Conservation (phyloP, 37 sponge, comb jelly and placozoan species). For the Mnemiopsis leidyi region DNA sequence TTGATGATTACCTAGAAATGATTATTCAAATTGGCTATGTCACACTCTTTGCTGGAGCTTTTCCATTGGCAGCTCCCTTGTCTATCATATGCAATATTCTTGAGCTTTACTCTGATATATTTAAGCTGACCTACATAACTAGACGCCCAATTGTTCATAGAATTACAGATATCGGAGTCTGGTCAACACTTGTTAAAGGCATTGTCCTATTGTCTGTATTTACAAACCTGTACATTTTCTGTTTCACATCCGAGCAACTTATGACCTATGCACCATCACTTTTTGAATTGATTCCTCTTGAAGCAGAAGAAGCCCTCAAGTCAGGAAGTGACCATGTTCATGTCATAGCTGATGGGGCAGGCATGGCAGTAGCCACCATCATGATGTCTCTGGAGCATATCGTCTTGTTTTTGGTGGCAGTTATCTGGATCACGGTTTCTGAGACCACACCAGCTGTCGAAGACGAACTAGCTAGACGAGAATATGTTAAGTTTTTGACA, state of each 20-base stretch:
- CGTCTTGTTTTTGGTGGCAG: not conserved
- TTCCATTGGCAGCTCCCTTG: conserved; percentile 76
- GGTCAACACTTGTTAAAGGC: conserved; percentile 75
- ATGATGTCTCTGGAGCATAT: conserved; percentile 17
- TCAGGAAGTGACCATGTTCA: conserved; percentile 36
- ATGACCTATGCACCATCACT: conserved; percentile 64
- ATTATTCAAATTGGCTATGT: conserved; percentile 89
- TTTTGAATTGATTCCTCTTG: not conserved
- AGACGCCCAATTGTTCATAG: conserved; percentile 71
- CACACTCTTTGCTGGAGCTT: conserved; percentile 86
- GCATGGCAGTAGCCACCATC: not conserved
- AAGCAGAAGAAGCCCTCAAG: not conserved
- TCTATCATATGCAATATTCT: conserved; percentile 76
- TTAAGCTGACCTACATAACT: conserved; percentile 73
- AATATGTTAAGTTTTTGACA: not conserved
- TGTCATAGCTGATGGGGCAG: not conserved
- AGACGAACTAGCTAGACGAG: conserved; percentile 23
- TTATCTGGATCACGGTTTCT: not conserved
- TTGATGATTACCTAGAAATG: conserved; percentile 91
- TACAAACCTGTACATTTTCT: conserved; percentile 82
- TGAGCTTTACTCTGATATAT: conserved; percentile 77
- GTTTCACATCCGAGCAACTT: conserved; percentile 84
- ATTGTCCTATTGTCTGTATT: conserved; percentile 78
- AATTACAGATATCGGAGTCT: conserved; percentile 76
- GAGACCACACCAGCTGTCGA: not conserved